Percentiles rank a stretch among this genome's conserved stretches.
phyloP scores from a whole-genome alignment of 2,113 vertebrate species.

The Pelusios castaneus region DNA sequence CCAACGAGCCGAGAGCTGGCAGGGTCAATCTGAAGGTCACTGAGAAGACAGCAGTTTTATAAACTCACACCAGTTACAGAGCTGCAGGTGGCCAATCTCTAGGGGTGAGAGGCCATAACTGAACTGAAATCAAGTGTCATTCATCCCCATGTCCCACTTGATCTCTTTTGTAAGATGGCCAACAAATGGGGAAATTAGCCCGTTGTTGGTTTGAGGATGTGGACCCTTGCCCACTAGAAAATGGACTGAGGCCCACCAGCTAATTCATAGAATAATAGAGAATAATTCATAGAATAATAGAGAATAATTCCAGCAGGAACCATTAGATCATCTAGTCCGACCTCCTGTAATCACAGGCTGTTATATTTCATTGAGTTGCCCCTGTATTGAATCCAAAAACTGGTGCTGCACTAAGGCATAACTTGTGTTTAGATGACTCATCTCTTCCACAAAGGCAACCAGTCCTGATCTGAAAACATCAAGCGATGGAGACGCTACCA shows the following conservation, averaged over 20 bases:
- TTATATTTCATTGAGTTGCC: background rate
- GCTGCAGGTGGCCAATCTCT: background rate
- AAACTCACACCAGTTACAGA: background rate
- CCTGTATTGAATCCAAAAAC: background rate
- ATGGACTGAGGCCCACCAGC: background rate
- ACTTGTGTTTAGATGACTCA: background rate
- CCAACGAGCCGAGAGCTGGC: background rate
- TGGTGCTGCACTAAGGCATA: background rate
- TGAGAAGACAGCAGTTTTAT: background rate
- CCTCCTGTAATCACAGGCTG: background rate
- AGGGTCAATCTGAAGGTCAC: background rate
- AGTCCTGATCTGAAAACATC: background rate
- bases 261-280: background rate
- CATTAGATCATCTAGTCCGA: background rate
- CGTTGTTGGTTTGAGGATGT: background rate
- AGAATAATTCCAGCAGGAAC: background rate
- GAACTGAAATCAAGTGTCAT: background rate
- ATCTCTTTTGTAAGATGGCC: background rate
- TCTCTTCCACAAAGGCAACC: background rate
- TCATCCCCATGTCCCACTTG: background rate
- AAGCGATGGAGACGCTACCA: background rate
- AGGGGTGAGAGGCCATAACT: background rate
- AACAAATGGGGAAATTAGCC: background rate
- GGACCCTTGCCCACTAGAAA: background rate
- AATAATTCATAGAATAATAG: background rate